A percentile compares a stretch with the other conserved stretches of the same genome.
phyloP scores from a whole-genome alignment of 2,113 vertebrate species.

The Pedetes capensis region DNA sequence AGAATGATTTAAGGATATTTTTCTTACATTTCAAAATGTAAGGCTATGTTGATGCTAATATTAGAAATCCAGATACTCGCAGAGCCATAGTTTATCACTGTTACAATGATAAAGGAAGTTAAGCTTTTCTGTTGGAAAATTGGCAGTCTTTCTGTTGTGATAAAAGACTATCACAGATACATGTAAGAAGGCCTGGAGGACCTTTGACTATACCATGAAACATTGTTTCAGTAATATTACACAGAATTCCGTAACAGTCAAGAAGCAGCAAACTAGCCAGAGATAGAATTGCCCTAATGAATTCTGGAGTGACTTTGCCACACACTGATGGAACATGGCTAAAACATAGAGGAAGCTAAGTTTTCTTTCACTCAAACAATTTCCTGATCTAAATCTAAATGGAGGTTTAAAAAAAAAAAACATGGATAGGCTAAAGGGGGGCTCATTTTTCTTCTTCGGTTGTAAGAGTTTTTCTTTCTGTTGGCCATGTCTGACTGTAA shows the following conservation, averaged over 20 bases:
- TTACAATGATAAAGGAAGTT: conserved; percentile 1
- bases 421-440: not conserved
- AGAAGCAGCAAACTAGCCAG: not conserved
- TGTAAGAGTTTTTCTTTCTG: not conserved
- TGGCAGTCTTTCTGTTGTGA: not conserved
- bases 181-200: not conserved
- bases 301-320: not conserved
- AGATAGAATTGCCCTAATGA: not conserved
- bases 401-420: not conserved
- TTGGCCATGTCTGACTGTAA: not conserved
- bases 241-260: not conserved
- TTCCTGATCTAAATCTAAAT: not conserved
- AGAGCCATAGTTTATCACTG: not conserved
- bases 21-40: not conserved
- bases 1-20: not conserved
- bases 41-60: not conserved
- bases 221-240: not conserved
- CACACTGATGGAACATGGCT: not conserved
- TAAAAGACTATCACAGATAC: not conserved
- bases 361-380: not conserved
- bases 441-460: not conserved
- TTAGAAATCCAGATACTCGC: not conserved
- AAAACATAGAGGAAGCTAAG: conserved; percentile 1
- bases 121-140: not conserved
- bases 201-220: not conserved